phyloP scores from a whole-genome alignment of 2,113 vertebrate species.

The Puffinus mauretanicus region DNA sequence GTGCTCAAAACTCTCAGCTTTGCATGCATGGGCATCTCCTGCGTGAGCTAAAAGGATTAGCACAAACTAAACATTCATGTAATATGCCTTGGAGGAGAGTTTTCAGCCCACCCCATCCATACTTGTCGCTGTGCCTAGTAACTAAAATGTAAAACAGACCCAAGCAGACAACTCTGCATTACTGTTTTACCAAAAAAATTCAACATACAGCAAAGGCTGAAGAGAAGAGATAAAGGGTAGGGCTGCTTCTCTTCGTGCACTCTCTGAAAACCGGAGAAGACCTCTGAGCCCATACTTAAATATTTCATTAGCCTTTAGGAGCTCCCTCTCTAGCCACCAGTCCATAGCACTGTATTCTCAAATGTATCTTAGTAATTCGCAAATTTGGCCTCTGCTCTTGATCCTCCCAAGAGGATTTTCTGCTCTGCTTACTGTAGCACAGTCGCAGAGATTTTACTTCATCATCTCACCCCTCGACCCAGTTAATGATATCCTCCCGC shows the following conservation, averaged over 20 bases:
- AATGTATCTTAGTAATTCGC: neutral
- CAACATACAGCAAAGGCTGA: neutral
- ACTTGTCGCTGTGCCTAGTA: neutral
- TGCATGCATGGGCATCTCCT: neutral
- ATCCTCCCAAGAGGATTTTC: neutral
- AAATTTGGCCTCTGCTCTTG: neutral
- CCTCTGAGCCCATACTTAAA: neutral
- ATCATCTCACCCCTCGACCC: neutral
- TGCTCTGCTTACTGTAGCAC: neutral
- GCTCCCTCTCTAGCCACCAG: neutral
- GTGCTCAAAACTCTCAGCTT: neutral
- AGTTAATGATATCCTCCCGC: neutral
- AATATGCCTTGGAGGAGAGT: neutral
- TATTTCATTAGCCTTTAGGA: neutral
- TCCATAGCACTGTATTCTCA: neutral
- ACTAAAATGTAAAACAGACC: neutral
- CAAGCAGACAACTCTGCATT: neutral
- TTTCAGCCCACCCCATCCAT: neutral
- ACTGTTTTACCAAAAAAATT: neutral
- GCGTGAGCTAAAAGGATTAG: neutral
- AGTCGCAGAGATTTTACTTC: neutral
- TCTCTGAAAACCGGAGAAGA: neutral
- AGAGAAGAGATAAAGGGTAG: neutral
- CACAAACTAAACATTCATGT: neutral
- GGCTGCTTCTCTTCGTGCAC: neutral